Evolutionary conservation across 2,888 invertebrate genomes (phyloP), one percentile per base, ranked within the genome.

Genomic region (Sesia bembeciformis): DNA sequence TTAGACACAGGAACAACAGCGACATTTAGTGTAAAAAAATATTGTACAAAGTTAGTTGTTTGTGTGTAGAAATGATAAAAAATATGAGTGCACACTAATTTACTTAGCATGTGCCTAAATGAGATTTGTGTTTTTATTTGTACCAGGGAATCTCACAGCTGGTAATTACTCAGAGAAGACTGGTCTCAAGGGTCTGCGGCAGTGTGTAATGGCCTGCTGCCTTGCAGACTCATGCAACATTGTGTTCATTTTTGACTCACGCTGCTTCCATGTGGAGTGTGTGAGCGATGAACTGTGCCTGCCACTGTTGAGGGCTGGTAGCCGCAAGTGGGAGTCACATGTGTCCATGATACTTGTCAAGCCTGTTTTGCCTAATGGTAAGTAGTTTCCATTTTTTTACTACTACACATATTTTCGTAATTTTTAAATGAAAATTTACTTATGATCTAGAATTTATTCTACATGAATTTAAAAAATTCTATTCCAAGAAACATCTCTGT

Each of bases 211-310:
- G 78, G 85, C 92, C 66, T 94, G 95, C 82, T 93, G 95, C 78
- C 67, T 90, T 52, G 78, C 93, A 61, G 83, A 91, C 53, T 81
- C 86, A 3, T 97, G 97, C 75, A 94, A 97, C 77, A 93, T 96
- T 59, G 95, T 94, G 3, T 93, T 97, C 71, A 93, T 95, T 78
- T 93, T 92, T 63, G 93, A 95, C 67, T 81, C 90, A 38, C 93
- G 93, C 58, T 97, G 97, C 74, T 96, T 93, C 72, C 94, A 95
- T 78, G 92, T 96, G 23, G 91, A 91, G 57, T 96, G 96, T 78
- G 86, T 81, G 4, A 93, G 90, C 64, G 93, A 94, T 69, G 93
- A 94, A 68, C 81, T 93, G 40, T 96, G 96, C 67, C 68, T 93
- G 60, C 96, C 96, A 0, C 86, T 93, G 23, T 86, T 91, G 51